Evolutionary conservation across 2,888 invertebrate genomes (phyloP), one percentile per base, ranked within the genome.

Genomic region (Phalangium opilio): DNA sequence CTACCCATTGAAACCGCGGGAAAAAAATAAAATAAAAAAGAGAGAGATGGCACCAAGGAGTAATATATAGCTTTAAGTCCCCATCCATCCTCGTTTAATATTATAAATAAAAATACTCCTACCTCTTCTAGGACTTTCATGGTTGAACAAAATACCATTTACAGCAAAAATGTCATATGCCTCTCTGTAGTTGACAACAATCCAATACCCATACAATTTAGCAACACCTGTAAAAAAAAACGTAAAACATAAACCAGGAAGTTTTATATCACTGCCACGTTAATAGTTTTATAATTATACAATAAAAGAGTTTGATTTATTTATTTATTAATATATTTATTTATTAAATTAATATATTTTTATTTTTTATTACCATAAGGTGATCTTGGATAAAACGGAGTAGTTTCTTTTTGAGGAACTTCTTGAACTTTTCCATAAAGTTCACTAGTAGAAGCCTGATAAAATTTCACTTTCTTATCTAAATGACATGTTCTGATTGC

Each of bases 361-460:
- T 70, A 90, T n/a, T n/a, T n/a, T n/a, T n/a, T n/a, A n/a, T 70
- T 70, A 90, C 91, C 93, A 69, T 95, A 95, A 0, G 93, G 95
- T 3, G 91, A 93, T 58, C 93, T 73, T 0, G 93, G 93, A 70
- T 93, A 90, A 67, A 95, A 95, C 1, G 91, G 91, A 0, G 93
- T 95, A 47, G 79, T 84, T 66, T 95, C 95, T 59, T 73, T 86
- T 68, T 95, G 95, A 0, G 93, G 93, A 32, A 83, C 81, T 67
- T 93, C 87, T 10, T 78, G 77, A 1, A 89, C 91, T 66, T 89
- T 89, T 27, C 93, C 95, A 63, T 86, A 95, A 34, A 95, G 70
- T 64, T 95, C 93, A 0, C 91, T 91, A 0, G 93, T 93, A 4
- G 91, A 90, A 0, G 95, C 93, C 67, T 95, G 93, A 70, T 95